Base-by-base conservation (phyloP, 2,797 vertebrate genomes). In the Gymnothorax reevesii region DNA sequence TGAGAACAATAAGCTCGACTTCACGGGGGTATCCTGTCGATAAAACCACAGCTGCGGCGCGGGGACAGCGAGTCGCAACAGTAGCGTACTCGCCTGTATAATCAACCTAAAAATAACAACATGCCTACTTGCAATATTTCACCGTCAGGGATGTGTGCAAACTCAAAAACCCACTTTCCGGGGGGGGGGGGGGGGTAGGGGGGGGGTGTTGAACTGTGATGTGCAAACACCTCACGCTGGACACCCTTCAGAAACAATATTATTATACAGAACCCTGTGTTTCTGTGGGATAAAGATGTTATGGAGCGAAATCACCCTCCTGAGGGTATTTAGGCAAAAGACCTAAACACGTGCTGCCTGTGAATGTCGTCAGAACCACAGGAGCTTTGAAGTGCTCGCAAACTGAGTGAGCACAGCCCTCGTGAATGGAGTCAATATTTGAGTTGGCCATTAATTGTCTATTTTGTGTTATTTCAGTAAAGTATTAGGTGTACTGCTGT, bases 241-340 rank as follows among this genome's bases (percentile, higher is more conserved):
- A 90, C 88, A 55, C 57, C 17, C 55, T 1, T n/a, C 52, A 4
- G 17, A 42, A 42, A 75, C 86, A 86, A 89, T 87, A 89, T 90
- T 87, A 89, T 69, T 7, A 57, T 3, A 64, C 1, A 88, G 89
- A 91, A 89, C 87, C 57, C 88, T 52, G 88, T 88, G 91, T 87
- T 60, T 85, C 64, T 33, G 52, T 57, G 57, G 83, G 85, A 83
- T 33, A 13, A 17, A 33, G 57, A 0, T 84, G 89, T 88, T 85
- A 88, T 84, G 89, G 87, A 88, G 92, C 92, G 89, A 57, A 88
- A 91, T 88, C 77, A 59, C 77, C 7, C 64, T 52, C 60, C 57
- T 33, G 27, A 6, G 69, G 80, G 90, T 86, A 75, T 59, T 84
- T 80, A 87, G 90, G 90, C 85, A 88, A 88, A 88, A 92, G 84